Base-by-base conservation (phyloP, 2,888 invertebrate genomes). In the Panopea generosa region DNA sequence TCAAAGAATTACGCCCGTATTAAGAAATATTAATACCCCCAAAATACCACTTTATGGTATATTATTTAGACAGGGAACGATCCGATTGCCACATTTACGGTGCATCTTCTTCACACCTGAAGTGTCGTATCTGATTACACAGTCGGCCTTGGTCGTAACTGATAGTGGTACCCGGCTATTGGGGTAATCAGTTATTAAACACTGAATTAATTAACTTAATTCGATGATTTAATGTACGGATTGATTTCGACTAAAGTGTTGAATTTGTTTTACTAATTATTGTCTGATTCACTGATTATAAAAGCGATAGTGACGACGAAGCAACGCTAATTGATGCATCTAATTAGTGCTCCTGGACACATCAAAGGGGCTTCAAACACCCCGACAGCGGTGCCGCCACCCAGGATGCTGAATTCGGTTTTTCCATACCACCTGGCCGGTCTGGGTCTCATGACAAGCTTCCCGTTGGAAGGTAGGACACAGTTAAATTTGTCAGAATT, bases 371-470 rank as follows among this genome's bases (percentile, higher is more conserved):
- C 22, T 29, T 45, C 63, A 29, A 53, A 62, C 22, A 33, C 11
- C 11, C 52, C 52, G 40, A 38, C 50, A 55, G 27, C 62, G 18
- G 67, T 40, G 47, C 45, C 16, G 26, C 56, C 57, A 18, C 61
- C 72, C 47, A 83, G 56, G 70, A 88, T 89, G 87, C 62, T 89
- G 65, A 83, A 86, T 24, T 84, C 87, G 33, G 82, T 89, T 52
- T 84, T 89, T 56, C 87, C 87, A 2, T 89, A 87, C 61, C 87
- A 87, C 65, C 79, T 89, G 33, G 85, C 87, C 2, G 86, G 86
- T 11, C 81, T 89, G n/a, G 86, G 87, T 16, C 71, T 89, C 14
- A 84, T 88, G 74, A 81, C 87, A 11, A 84, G 86, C 2, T 80
- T 89, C 43, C 85, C 86, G 43, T 76, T 87, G 65, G 89, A 89